These are phyloP conservation scores for Mastacembelus armatus DNA, from an alignment of 2,797 vertebrate species.

Conservation along the genomic window DNA sequence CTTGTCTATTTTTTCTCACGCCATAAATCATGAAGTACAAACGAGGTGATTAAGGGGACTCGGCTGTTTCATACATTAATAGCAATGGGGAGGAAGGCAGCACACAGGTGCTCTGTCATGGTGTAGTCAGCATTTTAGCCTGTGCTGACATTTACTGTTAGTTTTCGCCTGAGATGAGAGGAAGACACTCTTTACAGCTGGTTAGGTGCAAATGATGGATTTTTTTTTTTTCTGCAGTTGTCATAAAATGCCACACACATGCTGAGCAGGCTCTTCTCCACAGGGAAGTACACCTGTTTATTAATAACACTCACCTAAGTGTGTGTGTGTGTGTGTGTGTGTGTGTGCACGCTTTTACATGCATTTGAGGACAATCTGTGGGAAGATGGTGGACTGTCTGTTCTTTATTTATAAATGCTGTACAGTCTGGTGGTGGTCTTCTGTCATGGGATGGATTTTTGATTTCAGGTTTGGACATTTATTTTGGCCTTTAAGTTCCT, in stretches of 20 bases:
- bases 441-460: too few relatives aligned
- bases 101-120: conserved; percentile 71
- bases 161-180: conserved; percentile 65
- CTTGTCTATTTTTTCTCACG: conserved; percentile 30
- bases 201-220: conserved; percentile 60
- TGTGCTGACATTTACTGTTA: conserved; percentile 75
- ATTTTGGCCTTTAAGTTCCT: too few relatives aligned
- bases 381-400: conserved; percentile 41
- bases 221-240: conserved; percentile 66
- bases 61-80: conserved; percentile 59
- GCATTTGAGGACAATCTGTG: conserved; percentile 48
- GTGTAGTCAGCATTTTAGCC: conserved; percentile 79
- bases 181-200: conserved; percentile 65
- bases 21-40: conserved; percentile 65
- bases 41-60: conserved; percentile 60
- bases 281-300: conserved; percentile 66
- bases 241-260: conserved; percentile 75
- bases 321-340: conserved; percentile 29
- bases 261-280: conserved; percentile 74
- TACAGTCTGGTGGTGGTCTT: conserved; percentile 15
- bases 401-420: conserved; percentile 55
- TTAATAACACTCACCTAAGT: conserved; percentile 63
- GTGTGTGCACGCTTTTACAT: conserved; percentile 6
- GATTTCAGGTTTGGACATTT: too few relatives aligned
- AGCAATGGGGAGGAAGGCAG: conserved; percentile 48